Conservation (phyloP, 2,797 vertebrate genomes). For the Pseudocheirus occidentalis region DNA sequence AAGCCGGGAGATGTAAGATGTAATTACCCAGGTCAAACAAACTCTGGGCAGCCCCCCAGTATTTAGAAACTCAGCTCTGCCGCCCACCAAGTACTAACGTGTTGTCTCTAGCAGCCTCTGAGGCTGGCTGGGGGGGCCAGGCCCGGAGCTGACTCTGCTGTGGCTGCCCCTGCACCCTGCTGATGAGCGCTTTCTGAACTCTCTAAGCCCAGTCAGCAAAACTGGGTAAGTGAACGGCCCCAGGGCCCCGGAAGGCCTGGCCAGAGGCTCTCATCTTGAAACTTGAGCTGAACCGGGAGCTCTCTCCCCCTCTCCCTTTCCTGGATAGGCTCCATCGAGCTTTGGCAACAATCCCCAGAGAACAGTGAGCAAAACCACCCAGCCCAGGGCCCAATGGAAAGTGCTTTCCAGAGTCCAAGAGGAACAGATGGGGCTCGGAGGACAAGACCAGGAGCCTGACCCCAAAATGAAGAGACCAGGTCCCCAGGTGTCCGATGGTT, state of each 20-base stretch:
- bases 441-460: neutral
- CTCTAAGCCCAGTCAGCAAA: slow-evolving; percentile 71
- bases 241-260: slow-evolving; percentile 64
- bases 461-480: neutral
- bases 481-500: neutral
- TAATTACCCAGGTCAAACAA: slow-evolving; percentile 88
- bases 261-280: slow-evolving; percentile 69
- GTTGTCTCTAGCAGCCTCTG: slow-evolving; percentile 79
- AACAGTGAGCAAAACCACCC: neutral
- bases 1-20: slow-evolving; percentile 84
- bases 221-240: slow-evolving; percentile 71
- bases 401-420: neutral
- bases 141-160: neutral
- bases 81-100: slow-evolving; percentile 83
- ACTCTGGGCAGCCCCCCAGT: slow-evolving; percentile 84
- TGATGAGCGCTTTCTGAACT: slow-evolving; percentile 70
- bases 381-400: neutral
- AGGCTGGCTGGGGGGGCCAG: slow-evolving; percentile 49
- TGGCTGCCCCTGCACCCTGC: slow-evolving; percentile 49
- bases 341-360: rapidly evolving
- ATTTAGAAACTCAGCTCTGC: slow-evolving; percentile 85
- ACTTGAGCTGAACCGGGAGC: slow-evolving; percentile 51
- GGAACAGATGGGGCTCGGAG: neutral
- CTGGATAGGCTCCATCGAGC: neutral
- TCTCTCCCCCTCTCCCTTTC: neutral